These are phyloP conservation scores for Pachymerium ferrugineum DNA, from an alignment of 2,888 invertebrate genomes.

Conservation along the genomic window DNA sequence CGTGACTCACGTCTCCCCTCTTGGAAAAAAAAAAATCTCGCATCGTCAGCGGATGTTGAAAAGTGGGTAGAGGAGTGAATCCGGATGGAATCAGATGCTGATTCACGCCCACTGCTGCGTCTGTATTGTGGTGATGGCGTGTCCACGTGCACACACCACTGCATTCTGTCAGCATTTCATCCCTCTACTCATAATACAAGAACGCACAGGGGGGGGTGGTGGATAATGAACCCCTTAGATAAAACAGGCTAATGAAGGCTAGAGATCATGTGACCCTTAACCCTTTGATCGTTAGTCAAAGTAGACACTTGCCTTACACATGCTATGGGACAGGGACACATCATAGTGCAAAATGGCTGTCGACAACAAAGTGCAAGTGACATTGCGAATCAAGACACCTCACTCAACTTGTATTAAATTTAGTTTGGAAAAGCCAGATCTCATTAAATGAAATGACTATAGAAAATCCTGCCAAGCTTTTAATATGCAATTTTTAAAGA, in stretches of 20 bases:
- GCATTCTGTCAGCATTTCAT: background rate
- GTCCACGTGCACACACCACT: background rate
- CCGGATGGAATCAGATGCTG: slow-evolving; percentile 22
- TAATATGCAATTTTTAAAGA: too few relatives aligned
- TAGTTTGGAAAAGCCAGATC: too few relatives aligned
- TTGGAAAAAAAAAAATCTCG: background rate
- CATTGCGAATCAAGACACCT: too few relatives aligned
- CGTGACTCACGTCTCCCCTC: background rate
- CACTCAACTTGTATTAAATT: too few relatives aligned
- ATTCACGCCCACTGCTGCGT: slow-evolving; percentile 18
- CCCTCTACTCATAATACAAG: background rate
- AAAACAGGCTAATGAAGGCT: slow-evolving; percentile 1
- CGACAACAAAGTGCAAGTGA: too few relatives aligned
- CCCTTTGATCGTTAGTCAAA: slow-evolving; percentile 19
- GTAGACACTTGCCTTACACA: too few relatives aligned
- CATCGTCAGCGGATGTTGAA: slow-evolving; percentile 19
- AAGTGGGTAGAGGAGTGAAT: slow-evolving; percentile 7
- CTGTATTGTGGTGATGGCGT: slow-evolving; percentile 27
- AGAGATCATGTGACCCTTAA: slow-evolving; percentile 6
- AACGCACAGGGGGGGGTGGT: background rate
- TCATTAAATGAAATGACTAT: too few relatives aligned
- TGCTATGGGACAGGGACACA: too few relatives aligned
- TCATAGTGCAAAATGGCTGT: too few relatives aligned
- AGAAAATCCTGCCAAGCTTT: too few relatives aligned
- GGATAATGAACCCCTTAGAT: background rate